Evolutionary conservation across 1,140 invertebrate genomes (phyloP).

Genomic region (Scaptomyza pallida): DNA sequence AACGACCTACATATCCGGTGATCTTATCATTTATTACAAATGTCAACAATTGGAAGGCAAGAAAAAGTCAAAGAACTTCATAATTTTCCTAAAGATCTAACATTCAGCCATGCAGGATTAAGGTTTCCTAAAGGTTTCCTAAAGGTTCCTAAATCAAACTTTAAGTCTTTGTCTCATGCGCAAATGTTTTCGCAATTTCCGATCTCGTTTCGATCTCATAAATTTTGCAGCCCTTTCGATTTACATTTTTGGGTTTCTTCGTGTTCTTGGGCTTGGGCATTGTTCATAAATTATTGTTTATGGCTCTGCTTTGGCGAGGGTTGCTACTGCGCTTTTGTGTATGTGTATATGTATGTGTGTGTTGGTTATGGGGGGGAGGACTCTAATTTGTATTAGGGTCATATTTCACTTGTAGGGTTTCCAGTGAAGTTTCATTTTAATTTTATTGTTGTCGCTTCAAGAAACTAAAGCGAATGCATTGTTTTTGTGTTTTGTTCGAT

Average conservation of each 20-base stretch:
- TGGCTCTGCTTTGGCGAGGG: conserved; percentile 22
- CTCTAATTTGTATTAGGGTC: conserved; percentile 82
- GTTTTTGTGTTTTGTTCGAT: conserved; percentile 35
- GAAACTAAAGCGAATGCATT: conserved; percentile 47
- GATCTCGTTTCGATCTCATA: not conserved
- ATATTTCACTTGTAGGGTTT: conserved; percentile 83
- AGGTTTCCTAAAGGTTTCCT: too few relatives aligned
- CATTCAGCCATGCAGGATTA: too few relatives aligned
- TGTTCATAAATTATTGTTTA: conserved; percentile 41
- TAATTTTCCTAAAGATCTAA: too few relatives aligned
- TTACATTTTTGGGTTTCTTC: conserved; percentile 5
- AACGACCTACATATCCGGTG: conserved; percentile 42
- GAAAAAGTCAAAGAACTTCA: not conserved
- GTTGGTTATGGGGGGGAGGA: conserved; percentile 26
- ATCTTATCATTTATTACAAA: conserved; percentile 41
- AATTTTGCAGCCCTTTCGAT: conserved; percentile 15
- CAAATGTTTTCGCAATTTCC: conserved; percentile 1
- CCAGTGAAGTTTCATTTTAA: conserved; percentile 81
- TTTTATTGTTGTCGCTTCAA: conserved; percentile 63
- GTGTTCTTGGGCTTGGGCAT: conserved; percentile 11
- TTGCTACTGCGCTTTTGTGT: conserved; percentile 20
- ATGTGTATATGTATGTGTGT: conserved; percentile 26
- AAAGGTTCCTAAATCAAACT: too few relatives aligned
- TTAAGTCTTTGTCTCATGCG: not conserved
- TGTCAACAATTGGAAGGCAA: not conserved